These are phyloP conservation scores for Ammodytes dubius DNA, from an alignment of 2,113 vertebrate species.

Conservation along the genomic window DNA sequence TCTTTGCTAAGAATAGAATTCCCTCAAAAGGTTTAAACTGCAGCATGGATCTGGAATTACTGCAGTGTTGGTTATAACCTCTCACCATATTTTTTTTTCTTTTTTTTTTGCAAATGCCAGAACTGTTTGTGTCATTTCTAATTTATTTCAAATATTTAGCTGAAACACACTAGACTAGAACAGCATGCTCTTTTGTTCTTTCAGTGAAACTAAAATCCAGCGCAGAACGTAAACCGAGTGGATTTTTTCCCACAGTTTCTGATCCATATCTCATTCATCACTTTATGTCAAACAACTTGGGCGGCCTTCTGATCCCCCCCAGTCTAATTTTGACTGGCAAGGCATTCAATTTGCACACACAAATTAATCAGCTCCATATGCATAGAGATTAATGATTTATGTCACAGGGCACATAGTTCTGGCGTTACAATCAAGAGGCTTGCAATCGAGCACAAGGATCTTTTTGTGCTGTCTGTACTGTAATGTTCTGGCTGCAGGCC, in stretches of 20 bases:
- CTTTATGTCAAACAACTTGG: conserved; percentile 60
- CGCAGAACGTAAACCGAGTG: neutral
- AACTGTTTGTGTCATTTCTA: conserved; percentile 23
- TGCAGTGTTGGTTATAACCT: neutral
- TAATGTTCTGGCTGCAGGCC: conserved; percentile 59
- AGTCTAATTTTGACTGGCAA: conserved; percentile 50
- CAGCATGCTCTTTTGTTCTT: conserved; percentile 14
- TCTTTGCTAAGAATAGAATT: neutral
- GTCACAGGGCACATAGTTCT: conserved; percentile 41
- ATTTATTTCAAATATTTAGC: conserved; percentile 8
- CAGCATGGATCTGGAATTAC: neutral
- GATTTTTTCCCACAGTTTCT: conserved; percentile 40
- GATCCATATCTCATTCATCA: conserved; percentile 64
- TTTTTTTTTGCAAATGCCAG: neutral
- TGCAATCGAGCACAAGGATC: conserved; percentile 56
- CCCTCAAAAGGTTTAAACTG: neutral
- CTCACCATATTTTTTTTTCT: neutral
- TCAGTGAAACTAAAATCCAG: conserved; percentile 36
- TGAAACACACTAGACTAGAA: conserved; percentile 1
- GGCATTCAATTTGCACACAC: conserved; percentile 65
- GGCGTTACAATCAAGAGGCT: conserved; percentile 61
- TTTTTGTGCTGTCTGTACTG: conserved; percentile 64
- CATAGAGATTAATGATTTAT: conserved; percentile 68
- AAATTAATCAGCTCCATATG: conserved; percentile 69
- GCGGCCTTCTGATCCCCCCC: conserved; percentile 39